Evolutionary conservation across 2,888 invertebrate genomes (phyloP), one percentile per base, ranked within the genome.

Genomic region (Plutella xylostella): DNA sequence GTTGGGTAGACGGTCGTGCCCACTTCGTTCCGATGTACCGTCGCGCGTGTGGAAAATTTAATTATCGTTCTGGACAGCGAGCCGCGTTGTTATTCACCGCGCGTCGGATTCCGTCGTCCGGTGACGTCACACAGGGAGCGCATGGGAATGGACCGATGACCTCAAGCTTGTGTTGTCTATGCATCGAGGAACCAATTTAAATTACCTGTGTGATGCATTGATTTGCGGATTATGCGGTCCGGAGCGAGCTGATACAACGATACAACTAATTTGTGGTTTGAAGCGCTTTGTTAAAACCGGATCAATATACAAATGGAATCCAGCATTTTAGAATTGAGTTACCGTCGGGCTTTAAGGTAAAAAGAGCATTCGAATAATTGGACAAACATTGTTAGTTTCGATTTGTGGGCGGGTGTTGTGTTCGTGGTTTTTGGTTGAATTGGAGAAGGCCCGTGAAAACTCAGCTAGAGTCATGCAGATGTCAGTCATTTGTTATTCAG

Each of bases 401-500:
- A 57, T 59, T 62, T 56, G 57, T 60, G 61, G 54, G 52, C 51
- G 47, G 47, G 56, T 56, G 52, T 55, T 52, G 58, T 58, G 59
- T 65, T 68, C 68, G 38, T 63, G 38, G 62, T 58, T 58, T 55
- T 56, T 54, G 55, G 55, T 58, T 60, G 56, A 61, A 65, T 69
- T 69, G 63, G 56, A 63, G 57, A 59, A 63, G 56, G 55, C 53
- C 53, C 54, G 59, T 64, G 55, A 61, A 70, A 72, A 71, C 72
- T 69, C 48, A 44, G 45, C 46, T 47, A 51, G 50, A 64, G 65
- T 64, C 72, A 74, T 76, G 79, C 73, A 77, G 77, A 79, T 80
- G 76, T 67, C 70, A 66, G 58, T 62, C 64, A 77, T 82, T 83
- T 83, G 82, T 77, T 79, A 83, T 83, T 83, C 79, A 82, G 77